Evolutionary conservation across 2,888 invertebrate species (phyloP), one percentile per base, ranked within the genome.

Genomic region (Sturmia bella): DNA sequence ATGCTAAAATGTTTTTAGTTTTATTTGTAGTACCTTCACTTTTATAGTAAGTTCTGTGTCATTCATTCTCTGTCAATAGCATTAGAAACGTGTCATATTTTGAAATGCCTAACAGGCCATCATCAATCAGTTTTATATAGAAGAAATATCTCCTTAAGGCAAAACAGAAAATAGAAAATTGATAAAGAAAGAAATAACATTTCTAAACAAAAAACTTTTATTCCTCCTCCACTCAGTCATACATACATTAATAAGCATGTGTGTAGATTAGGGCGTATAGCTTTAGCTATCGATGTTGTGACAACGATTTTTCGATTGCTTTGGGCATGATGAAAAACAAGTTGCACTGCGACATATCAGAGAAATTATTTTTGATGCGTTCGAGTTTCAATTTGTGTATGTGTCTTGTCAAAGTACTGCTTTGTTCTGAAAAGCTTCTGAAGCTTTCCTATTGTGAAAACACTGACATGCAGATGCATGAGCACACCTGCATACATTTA

Each of bases 81-180:
- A 74, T 7, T 41, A 57, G 43, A 64, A 79, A 84, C 83, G 84
- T 83, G 84, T 78, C 73, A 73, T 81, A 84, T 83, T 83, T 83
- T 45, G 19, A 69, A 54, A 72, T 78, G 80, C 81, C 75, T 80
- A 84, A 80, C 82, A 85, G 86, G 84, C 84, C 85, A 86, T 85
- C 85, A 85, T 54, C n/a, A n/a, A n/a, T n/a, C n/a, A n/a, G n/a
- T n/a, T n/a, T 74, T 74, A 63, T 27, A 32, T 73, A 69, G 68
- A 6, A 66, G 24, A 52, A 63, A 39, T 72, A 56, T 64, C 52
- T n/a, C 73, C 72, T 77, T 64, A 13, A 21, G 39, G 15, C 27
- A 79, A 24, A 72, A 12, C 13, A 52, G 21, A 27, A 57, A 43
- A 12, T 54, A 57, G 1, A 24, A 43, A 12, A 68, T 68, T 5